Percentiles rank a stretch among this genome's conserved stretches.
Conservation (phyloP, 2,113 vertebrate species). For the Gila orcuttii region DNA sequence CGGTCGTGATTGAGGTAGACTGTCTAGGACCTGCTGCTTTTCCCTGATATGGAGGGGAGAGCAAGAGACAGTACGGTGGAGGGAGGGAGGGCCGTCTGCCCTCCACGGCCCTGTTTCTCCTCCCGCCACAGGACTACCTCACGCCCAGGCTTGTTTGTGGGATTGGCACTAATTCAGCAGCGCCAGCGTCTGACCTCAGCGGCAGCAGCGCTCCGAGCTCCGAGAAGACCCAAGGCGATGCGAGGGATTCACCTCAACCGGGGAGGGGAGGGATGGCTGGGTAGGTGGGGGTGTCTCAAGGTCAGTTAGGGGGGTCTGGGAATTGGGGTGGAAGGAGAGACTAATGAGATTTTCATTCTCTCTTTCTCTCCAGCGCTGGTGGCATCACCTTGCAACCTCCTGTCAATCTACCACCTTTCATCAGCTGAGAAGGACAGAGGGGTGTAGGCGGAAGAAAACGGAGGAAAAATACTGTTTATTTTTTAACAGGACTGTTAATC, state of each 20-base stretch:
- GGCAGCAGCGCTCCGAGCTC: slow-evolving; percentile 12
- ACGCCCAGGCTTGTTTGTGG: slow-evolving; percentile 41
- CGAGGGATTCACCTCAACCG: slow-evolving; percentile 44
- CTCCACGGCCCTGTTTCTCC: slow-evolving; percentile 50
- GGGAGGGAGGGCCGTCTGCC: slow-evolving; percentile 21
- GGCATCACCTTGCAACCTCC: slow-evolving; percentile 69
- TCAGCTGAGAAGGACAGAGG: slow-evolving; percentile 33
- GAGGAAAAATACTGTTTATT: slow-evolving; percentile 72
- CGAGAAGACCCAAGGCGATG: slow-evolving; percentile 41
- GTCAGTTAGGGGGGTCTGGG: slow-evolving; percentile 67
- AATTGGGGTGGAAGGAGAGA: slow-evolving; percentile 72
- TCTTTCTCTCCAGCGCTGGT: slow-evolving; percentile 62
- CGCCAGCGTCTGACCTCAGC: slow-evolving; percentile 33
- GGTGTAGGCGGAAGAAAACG: slow-evolving; percentile 21
- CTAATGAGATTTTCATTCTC: slow-evolving; percentile 75
- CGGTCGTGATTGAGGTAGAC: slow-evolving; percentile 34
- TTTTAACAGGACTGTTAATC: slow-evolving; percentile 75
- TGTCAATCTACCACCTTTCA: slow-evolving; percentile 66
- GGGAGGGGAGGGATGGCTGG: neutral
- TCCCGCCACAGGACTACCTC: slow-evolving; percentile 46
- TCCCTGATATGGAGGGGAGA: slow-evolving; percentile 34
- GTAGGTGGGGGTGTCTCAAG: slow-evolving; percentile 68
- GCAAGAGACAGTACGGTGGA: neutral
- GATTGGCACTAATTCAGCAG: slow-evolving; percentile 55
- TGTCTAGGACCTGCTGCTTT: slow-evolving; percentile 45